These are phyloP conservation scores for Hyppa rectilinea DNA, from an alignment of 2,888 invertebrate species.

Conservation along the genomic window DNA sequence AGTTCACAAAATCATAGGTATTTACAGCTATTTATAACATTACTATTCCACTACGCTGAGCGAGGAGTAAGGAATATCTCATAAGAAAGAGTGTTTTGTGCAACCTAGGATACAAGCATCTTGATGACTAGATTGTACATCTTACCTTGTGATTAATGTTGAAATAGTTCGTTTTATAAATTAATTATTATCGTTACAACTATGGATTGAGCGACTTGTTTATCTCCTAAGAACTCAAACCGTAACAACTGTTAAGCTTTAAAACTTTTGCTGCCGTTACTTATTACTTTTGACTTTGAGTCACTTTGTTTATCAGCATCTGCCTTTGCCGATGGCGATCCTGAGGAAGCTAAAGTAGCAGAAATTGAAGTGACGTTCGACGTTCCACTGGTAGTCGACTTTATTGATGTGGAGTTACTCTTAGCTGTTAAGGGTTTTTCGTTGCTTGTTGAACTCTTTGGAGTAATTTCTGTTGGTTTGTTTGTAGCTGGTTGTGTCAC, in stretches of 20 bases:
- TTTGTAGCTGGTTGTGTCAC: constrained; percentile 33
- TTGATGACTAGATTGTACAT: constrained; percentile 52
- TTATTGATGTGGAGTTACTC: constrained; percentile 19
- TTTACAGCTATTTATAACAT: constrained; percentile 62
- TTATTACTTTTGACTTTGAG: constrained; percentile 67
- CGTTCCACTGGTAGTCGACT: constrained; percentile 32
- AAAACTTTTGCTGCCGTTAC: constrained; percentile 67
- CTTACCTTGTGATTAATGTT: constrained; percentile 40
- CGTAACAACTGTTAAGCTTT: constrained; percentile 72
- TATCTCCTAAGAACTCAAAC: constrained; percentile 67
- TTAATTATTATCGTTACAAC: constrained; percentile 70
- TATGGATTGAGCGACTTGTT: constrained; percentile 77
- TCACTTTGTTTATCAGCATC: constrained; percentile 62
- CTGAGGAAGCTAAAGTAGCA: constrained; percentile 22
- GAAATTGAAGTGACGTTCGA: constrained; percentile 30
- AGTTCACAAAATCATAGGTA: constrained; percentile 52
- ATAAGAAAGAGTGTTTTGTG: constrained; percentile 45
- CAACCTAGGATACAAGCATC: constrained; percentile 56
- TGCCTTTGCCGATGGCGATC: constrained; percentile 43
- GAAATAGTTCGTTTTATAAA: constrained; percentile 49
- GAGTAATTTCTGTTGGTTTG: constrained; percentile 44
- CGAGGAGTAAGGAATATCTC: constrained; percentile 49
- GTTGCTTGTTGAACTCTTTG: constrained; percentile 45
- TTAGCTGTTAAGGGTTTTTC: constrained; percentile 39
- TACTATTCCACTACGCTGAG: constrained; percentile 54